Evolutionary conservation across 2,888 invertebrate species (phyloP).

Genomic region (Drosophila eohydei): DNA sequence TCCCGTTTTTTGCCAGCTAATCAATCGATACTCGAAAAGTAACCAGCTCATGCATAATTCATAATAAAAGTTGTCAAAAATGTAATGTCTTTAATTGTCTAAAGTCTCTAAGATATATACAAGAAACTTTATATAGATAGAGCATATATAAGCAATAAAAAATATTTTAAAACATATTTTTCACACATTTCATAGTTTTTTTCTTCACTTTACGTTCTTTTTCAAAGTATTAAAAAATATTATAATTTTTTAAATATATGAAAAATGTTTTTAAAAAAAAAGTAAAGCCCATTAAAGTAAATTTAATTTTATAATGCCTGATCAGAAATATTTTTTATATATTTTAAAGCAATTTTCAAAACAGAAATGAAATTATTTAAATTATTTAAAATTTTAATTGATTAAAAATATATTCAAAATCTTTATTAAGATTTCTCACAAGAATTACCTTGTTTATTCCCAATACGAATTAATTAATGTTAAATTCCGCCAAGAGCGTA

Average conservation of each 20-base stretch:
- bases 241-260: too few relatives aligned
- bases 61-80: constrained; percentile 17
- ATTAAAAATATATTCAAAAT: too few relatives aligned
- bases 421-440: not conserved
- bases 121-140: not conserved
- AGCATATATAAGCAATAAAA: not conserved
- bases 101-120: not conserved
- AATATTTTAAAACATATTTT: not conserved
- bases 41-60: constrained; percentile 42
- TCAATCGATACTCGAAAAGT: constrained; percentile 16
- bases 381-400: too few relatives aligned
- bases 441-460: not conserved
- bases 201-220: not conserved
- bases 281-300: too few relatives aligned
- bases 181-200: too few relatives aligned
- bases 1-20: constrained; percentile 24
- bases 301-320: too few relatives aligned
- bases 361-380: too few relatives aligned
- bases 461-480: constrained; percentile 9
- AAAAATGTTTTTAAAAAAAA: too few relatives aligned
- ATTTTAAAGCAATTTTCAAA: too few relatives aligned
- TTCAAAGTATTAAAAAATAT: not conserved
- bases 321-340: too few relatives aligned
- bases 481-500: constrained; percentile 12
- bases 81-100: not conserved